Percentiles rank a stretch among this genome's conserved stretches.
Conservation (phyloP, 1,140 invertebrate genomes). For the Ooceraea biroi region DNA sequence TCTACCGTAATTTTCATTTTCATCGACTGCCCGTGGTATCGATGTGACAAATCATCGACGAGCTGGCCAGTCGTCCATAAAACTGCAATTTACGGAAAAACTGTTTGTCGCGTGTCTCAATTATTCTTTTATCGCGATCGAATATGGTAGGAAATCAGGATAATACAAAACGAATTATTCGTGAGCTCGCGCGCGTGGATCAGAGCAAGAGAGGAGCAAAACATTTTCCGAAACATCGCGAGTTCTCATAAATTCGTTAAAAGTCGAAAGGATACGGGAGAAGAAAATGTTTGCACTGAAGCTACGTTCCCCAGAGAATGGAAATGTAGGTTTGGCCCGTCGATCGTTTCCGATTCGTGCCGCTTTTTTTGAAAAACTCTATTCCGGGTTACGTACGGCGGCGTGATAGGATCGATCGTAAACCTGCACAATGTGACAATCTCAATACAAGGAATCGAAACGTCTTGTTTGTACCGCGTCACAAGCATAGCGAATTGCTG, state of each 20-base stretch:
- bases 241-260: conserved; percentile 37
- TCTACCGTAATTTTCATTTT: conserved; percentile 10
- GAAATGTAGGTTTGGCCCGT: neutral
- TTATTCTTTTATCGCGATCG: conserved; percentile 29
- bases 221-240: neutral
- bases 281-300: neutral
- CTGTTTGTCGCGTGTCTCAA: conserved; percentile 5
- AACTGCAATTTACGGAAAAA: conserved; percentile 28
- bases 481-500: neutral
- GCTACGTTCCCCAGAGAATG: neutral
- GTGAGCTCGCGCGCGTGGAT: neutral
- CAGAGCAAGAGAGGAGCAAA: neutral
- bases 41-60: conserved; percentile 25
- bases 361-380: neutral
- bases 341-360: neutral
- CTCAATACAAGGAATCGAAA: neutral
- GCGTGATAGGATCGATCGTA: neutral
- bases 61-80: neutral
- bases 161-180: conserved; percentile 40
- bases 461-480: neutral
- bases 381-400: neutral
- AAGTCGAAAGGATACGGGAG: neutral
- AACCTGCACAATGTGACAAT: neutral
- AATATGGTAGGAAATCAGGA: neutral
- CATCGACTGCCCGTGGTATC: neutral